Conservation (phyloP, 2,113 vertebrate species). For the Donacobius atricapilla region DNA sequence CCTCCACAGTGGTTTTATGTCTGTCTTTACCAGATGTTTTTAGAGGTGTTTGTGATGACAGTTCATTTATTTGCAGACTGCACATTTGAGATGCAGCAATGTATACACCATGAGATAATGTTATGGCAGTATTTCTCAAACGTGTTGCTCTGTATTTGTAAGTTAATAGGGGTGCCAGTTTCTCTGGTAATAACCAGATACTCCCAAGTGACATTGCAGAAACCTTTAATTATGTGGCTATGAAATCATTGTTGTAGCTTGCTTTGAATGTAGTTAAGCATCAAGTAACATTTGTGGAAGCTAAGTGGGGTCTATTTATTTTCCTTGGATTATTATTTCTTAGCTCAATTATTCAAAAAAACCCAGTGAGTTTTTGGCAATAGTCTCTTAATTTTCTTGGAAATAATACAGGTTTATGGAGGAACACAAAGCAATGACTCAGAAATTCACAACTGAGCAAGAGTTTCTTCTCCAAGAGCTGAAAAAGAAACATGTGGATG, state of each 20-base stretch:
- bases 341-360: background rate
- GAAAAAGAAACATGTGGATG: constrained; percentile 58
- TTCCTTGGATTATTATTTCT: background rate
- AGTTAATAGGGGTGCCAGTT: background rate
- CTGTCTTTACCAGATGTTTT: background rate
- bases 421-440: constrained; percentile 72
- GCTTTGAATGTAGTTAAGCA: background rate
- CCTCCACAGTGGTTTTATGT: background rate
- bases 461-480: constrained; percentile 73
- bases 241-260: background rate
- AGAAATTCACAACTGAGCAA: constrained; percentile 70
- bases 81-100: no score
- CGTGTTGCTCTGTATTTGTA: background rate
- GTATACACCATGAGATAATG: background rate
- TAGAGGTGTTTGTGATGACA: background rate
- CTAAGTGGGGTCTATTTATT: background rate
- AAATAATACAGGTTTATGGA: constrained; percentile 77
- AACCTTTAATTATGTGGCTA: background rate
- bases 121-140: background rate
- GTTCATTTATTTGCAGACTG: background rate
- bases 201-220: background rate
- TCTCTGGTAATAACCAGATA: background rate
- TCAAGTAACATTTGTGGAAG: background rate
- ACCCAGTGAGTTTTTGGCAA: background rate
- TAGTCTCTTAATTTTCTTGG: background rate